phyloP scores from a whole-genome alignment of 1,140 invertebrate genomes.

The Lithobius niger region DNA sequence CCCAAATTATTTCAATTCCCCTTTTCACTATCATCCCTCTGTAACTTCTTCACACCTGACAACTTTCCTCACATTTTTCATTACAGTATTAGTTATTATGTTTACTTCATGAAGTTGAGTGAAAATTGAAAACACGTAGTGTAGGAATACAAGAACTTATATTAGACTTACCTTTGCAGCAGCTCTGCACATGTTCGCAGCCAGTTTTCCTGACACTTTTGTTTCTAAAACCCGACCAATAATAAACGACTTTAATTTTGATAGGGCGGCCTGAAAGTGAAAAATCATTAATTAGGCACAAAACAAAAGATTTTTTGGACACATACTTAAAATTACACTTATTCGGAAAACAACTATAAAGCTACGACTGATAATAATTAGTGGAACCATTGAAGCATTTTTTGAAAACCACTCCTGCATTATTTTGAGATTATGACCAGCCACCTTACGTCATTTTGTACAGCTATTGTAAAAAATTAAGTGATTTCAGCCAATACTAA shows the following conservation, averaged over 20 bases:
- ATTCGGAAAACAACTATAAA: not conserved
- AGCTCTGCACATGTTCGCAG: constrained; percentile 50
- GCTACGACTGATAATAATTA: not conserved
- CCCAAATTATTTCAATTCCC: no score
- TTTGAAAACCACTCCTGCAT: constrained; percentile 18
- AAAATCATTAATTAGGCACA: constrained; percentile 5
- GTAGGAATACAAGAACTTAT: no score
- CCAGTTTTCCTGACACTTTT: constrained; percentile 61
- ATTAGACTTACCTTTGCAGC: constrained; percentile 53
- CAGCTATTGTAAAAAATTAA: no score
- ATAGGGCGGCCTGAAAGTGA: constrained; percentile 48
- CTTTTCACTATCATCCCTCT: no score
- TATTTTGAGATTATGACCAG: not conserved
- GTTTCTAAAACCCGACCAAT: constrained; percentile 60
- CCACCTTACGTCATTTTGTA: no score
- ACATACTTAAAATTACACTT: not conserved
- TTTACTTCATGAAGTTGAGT: no score
- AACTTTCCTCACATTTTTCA: no score
- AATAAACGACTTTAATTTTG: constrained; percentile 57
- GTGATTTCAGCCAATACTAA: no score
- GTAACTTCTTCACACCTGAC: no score
- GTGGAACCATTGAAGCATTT: constrained; percentile 9
- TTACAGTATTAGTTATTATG: no score
- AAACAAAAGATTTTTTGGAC: not conserved
- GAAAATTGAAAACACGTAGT: no score